Conservation (phyloP, 2,797 vertebrate species). For the Falco cherrug region DNA sequence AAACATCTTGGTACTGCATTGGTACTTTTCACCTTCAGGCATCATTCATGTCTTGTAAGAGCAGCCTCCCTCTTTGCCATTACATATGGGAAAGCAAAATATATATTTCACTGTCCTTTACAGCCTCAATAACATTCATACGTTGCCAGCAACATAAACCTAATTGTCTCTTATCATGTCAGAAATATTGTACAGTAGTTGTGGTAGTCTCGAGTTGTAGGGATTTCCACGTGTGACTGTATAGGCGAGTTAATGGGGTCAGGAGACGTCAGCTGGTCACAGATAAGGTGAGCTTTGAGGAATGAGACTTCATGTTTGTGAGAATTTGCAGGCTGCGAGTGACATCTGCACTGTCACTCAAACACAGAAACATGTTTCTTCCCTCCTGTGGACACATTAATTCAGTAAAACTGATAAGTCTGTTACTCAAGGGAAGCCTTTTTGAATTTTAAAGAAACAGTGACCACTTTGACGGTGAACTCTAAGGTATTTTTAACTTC, state of each 20-base stretch:
- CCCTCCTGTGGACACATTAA: constrained; percentile 72
- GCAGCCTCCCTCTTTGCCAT: neutral
- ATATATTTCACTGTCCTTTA: neutral
- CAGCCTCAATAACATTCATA: neutral
- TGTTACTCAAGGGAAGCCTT: constrained; percentile 59
- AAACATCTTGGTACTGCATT: neutral
- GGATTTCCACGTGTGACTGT: neutral
- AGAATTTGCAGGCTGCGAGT: constrained; percentile 37
- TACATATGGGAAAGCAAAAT: neutral
- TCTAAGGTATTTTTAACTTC: constrained; percentile 40
- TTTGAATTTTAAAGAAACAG: constrained; percentile 64
- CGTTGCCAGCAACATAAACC: neutral
- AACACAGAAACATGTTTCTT: constrained; percentile 31
- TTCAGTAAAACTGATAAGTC: constrained; percentile 68
- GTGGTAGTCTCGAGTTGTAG: neutral
- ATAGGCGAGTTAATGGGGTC: neutral
- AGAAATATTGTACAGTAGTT: neutral
- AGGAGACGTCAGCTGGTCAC: neutral
- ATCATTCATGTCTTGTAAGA: neutral
- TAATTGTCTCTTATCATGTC: neutral
- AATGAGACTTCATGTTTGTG: neutral
- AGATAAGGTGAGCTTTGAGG: constrained; percentile 28
- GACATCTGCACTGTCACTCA: constrained; percentile 72
- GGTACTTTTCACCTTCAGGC: neutral
- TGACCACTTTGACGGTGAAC: constrained; percentile 47